These are phyloP conservation scores for Ciconia maguari DNA, from an alignment of 2,113 vertebrate genomes.

Conservation along the genomic window DNA sequence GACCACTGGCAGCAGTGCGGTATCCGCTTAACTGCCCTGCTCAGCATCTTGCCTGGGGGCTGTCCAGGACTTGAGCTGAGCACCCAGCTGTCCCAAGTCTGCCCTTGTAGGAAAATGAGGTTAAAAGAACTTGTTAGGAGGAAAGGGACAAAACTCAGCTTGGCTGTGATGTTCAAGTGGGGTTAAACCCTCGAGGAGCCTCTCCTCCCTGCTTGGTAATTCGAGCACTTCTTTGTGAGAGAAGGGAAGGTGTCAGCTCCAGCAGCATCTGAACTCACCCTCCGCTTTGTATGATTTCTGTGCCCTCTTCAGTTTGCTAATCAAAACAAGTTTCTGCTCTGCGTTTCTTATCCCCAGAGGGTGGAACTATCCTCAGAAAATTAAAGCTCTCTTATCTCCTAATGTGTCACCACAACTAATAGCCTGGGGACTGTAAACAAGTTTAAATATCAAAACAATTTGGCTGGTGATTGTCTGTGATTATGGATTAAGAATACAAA, in stretches of 20 bases:
- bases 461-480: slow-evolving; percentile 51
- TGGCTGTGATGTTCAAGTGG: background rate
- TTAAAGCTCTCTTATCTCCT: slow-evolving; percentile 66
- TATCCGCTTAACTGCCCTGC: background rate
- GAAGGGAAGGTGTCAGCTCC: slow-evolving; percentile 17
- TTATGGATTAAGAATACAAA: slow-evolving; percentile 59
- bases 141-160: background rate
- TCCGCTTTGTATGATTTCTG: background rate
- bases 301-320: slow-evolving; percentile 44
- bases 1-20: background rate
- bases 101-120: background rate
- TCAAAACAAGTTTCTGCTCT: slow-evolving; percentile 15
- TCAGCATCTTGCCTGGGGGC: background rate
- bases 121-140: background rate
- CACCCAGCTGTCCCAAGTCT: background rate
- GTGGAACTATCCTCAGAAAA: slow-evolving; percentile 58
- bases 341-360: slow-evolving; percentile 49
- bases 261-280: background rate
- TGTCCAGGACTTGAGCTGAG: background rate
- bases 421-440: slow-evolving; percentile 67
- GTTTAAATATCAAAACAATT: slow-evolving; percentile 66
- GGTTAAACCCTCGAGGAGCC: background rate
- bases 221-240: background rate
- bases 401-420: slow-evolving; percentile 68
- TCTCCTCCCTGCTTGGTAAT: background rate